Evolutionary conservation across 2,797 vertebrate species (phyloP).

Genomic region (Sciaenops ocellatus): DNA sequence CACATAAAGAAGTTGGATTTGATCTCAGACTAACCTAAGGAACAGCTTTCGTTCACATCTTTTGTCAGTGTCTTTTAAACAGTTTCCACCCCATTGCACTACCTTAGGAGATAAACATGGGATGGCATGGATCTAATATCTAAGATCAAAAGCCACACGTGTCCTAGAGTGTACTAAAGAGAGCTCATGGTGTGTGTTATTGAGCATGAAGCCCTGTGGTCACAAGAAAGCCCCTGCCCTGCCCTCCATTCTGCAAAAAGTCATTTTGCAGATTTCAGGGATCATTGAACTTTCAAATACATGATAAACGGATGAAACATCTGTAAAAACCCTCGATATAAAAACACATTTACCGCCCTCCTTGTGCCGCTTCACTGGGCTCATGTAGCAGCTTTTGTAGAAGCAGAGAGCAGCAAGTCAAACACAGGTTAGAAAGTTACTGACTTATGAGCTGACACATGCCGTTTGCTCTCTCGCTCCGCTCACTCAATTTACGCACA

Average conservation of each 20-base stretch:
- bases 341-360: constrained; percentile 12
- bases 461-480: neutral
- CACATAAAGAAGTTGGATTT: neutral
- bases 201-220: constrained; percentile 52
- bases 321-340: constrained; percentile 25
- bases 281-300: constrained; percentile 50
- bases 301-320: constrained; percentile 32
- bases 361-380: constrained; percentile 7
- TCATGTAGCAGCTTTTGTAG: neutral
- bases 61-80: neutral
- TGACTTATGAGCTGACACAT: constrained; percentile 1
- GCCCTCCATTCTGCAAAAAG: constrained; percentile 35
- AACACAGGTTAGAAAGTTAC: constrained; percentile 19
- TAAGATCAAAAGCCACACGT: constrained; percentile 18
- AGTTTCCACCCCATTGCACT: constrained; percentile 7
- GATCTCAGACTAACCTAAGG: neutral
- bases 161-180: constrained; percentile 30
- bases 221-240: constrained; percentile 24
- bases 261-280: constrained; percentile 50
- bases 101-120: constrained; percentile 26
- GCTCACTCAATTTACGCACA: neutral
- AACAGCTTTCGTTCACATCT: constrained; percentile 12
- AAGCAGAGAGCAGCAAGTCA: constrained; percentile 19
- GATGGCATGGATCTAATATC: constrained; percentile 18
- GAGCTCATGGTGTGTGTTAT: constrained; percentile 37